These are phyloP conservation scores for Hippocampus zosterae DNA, from an alignment of 2,113 vertebrate genomes.

Conservation along the genomic window DNA sequence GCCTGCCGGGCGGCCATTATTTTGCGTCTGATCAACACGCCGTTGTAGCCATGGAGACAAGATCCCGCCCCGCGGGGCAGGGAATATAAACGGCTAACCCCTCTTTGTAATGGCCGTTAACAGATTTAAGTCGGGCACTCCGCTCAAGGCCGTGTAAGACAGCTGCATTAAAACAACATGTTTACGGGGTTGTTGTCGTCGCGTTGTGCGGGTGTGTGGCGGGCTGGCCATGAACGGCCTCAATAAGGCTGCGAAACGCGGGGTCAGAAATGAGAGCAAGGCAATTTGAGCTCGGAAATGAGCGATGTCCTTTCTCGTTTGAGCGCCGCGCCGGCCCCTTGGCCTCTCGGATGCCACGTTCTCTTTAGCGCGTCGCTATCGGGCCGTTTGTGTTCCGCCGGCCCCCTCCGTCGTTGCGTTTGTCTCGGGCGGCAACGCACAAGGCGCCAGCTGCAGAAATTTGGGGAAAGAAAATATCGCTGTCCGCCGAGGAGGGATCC, in stretches of 20 bases:
- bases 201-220: constrained; percentile 16
- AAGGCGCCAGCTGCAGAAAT: constrained; percentile 19
- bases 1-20: constrained; percentile 45
- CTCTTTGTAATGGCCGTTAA: constrained; percentile 39
- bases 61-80: constrained; percentile 30
- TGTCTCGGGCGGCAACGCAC: constrained; percentile 10
- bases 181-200: constrained; percentile 3
- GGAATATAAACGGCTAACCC: constrained; percentile 34
- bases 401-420: constrained; percentile 21
- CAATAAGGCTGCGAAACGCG: constrained; percentile 63
- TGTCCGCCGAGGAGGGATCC: constrained; percentile 16
- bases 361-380: constrained; percentile 47
- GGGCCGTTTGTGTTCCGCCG: constrained; percentile 18
- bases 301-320: constrained; percentile 76
- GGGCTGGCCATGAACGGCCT: constrained; percentile 32
- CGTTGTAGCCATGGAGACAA: constrained; percentile 55
- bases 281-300: constrained; percentile 79
- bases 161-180: constrained; percentile 1
- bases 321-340: constrained; percentile 48
- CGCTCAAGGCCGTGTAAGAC: neutral
- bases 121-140: constrained; percentile 24
- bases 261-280: constrained; percentile 76
- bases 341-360: constrained; percentile 47
- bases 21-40: constrained; percentile 45
- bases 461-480: constrained; percentile 56